Evolutionary conservation across 2,797 vertebrate genomes (phyloP).

Genomic region (Heterohyrax brucei): DNA sequence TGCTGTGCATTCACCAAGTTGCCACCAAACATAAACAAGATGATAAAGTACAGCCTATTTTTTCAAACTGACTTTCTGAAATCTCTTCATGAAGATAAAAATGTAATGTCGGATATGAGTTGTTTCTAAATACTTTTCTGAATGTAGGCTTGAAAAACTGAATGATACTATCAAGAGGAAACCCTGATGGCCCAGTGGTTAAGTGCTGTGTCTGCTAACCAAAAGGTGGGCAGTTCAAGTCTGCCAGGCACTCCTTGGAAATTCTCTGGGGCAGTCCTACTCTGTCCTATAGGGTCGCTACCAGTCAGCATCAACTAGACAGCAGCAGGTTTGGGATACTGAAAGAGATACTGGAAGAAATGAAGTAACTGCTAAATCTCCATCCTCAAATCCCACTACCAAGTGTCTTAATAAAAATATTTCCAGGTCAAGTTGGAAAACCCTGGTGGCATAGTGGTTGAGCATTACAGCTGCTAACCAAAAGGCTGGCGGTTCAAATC

Average conservation of each 20-base stretch:
- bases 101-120: not conserved
- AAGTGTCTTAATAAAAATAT: not conserved
- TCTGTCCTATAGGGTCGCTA: too few species aligned
- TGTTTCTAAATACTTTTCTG: constrained; percentile 39
- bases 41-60: constrained; percentile 25
- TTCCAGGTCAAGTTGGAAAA: not conserved
- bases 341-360: constrained; percentile 35
- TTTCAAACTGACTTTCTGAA: constrained; percentile 48
- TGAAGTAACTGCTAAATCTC: constrained; percentile 2
- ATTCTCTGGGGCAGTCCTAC: too few species aligned
- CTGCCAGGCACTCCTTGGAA: too few species aligned
- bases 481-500: too few species aligned
- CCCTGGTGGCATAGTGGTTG: too few species aligned
- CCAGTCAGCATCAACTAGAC: too few species aligned
- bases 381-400: not conserved
- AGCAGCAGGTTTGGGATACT: too few species aligned
- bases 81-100: constrained; percentile 49
- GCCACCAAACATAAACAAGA: not conserved
- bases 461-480: too few species aligned
- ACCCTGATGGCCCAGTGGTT: too few species aligned
- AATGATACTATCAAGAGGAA: not conserved
- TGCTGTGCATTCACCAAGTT: constrained; percentile 40
- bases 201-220: too few species aligned
- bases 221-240: too few species aligned
- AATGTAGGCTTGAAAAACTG: constrained; percentile 32